These are phyloP conservation scores for Nematolebias whitei DNA, from an alignment of 2,113 vertebrate genomes.

Conservation along the genomic window DNA sequence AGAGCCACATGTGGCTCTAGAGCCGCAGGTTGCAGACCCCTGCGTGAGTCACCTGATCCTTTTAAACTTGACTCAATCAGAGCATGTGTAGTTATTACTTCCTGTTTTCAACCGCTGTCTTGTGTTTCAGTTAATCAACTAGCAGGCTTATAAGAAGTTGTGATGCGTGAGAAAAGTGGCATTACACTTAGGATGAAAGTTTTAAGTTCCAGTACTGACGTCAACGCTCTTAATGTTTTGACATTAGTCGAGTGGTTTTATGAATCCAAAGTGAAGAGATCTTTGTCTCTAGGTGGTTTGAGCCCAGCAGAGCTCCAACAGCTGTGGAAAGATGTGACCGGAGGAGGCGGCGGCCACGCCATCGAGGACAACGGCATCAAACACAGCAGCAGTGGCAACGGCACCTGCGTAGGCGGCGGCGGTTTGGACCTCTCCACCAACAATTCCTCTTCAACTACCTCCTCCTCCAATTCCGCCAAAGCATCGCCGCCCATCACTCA, in stretches of 20 bases:
- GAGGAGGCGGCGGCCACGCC: constrained; percentile 45
- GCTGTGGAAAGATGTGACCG: constrained; percentile 98
- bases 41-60: no score
- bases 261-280: background rate
- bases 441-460: constrained; percentile 98
- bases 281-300: constrained; percentile 85
- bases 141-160: no score
- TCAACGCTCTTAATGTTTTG: no score
- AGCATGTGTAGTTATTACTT: no score
- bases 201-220: no score
- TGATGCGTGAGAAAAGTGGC: no score
- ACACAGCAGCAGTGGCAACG: constrained; percentile 67
- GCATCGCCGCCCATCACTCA: constrained; percentile 96
- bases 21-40: no score
- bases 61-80: no score
- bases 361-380: constrained; percentile 74
- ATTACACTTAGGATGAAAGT: no score
- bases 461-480: constrained; percentile 97
- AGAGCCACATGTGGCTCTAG: no score
- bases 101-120: no score
- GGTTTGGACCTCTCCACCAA: constrained; percentile 97
- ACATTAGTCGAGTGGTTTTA: background rate
- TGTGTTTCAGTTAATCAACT: no score
- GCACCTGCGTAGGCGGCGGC: constrained; percentile 44
- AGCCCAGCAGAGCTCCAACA: constrained; percentile 99